Percentiles rank a stretch among this genome's conserved stretches.
phyloP scores from a whole-genome alignment of 1,140 invertebrate genomes.

The Ganaspis sp. region DNA sequence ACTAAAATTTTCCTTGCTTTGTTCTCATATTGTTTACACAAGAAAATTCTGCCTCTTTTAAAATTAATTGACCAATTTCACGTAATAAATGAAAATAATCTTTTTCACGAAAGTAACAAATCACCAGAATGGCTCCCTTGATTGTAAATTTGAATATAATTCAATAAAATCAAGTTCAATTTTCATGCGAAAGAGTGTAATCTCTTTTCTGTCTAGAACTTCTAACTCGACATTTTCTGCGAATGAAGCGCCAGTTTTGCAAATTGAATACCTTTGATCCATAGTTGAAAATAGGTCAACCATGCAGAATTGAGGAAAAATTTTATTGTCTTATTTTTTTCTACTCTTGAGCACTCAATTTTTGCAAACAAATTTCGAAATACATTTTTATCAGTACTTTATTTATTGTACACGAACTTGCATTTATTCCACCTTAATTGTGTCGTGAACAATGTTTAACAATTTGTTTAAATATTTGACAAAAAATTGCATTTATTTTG shows the following conservation, averaged over 20 bases:
- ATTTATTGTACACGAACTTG: too few relatives aligned
- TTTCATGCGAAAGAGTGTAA: not conserved
- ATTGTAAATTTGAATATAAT: not conserved
- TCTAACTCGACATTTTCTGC: not conserved
- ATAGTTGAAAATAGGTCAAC: constrained; percentile 8
- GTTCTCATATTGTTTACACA: too few relatives aligned
- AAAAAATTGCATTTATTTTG: not conserved
- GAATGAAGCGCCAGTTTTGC: not conserved
- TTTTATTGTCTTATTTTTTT: not conserved
- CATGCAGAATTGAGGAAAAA: not conserved
- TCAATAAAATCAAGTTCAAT: not conserved
- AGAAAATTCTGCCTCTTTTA: not conserved
- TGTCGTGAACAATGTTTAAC: not conserved
- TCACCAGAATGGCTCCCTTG: not conserved
- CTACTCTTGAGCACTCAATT: not conserved
- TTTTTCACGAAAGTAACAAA: not conserved
- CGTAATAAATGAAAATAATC: not conserved
- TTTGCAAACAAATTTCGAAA: not conserved
- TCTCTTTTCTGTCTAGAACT: not conserved
- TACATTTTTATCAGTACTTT: too few relatives aligned
- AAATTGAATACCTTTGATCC: constrained; percentile 13
- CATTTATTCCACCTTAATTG: too few relatives aligned
- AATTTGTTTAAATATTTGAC: not conserved
- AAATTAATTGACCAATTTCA: not conserved
- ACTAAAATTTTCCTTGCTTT: too few relatives aligned